Evolutionary conservation across 2,113 vertebrate species (phyloP).

Genomic region (Talpa occidentalis): DNA sequence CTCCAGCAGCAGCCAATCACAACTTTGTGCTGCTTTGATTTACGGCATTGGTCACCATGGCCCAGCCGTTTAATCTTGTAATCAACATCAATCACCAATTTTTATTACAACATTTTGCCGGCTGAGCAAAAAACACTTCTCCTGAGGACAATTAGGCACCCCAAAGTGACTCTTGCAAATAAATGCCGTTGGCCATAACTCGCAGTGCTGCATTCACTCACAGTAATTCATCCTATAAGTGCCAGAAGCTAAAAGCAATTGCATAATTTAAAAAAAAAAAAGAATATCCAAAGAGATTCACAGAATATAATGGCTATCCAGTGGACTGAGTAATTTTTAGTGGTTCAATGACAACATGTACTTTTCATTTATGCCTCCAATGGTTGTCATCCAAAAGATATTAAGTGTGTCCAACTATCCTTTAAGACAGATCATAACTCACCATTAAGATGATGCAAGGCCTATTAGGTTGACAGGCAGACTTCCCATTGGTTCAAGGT

Average conservation of each 20-base stretch:
- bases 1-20: slow-evolving; percentile 88
- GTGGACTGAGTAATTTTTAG: slow-evolving; percentile 56
- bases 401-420: slow-evolving; percentile 71
- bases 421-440: slow-evolving; percentile 67
- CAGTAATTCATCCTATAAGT: slow-evolving; percentile 69
- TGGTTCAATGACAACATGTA: slow-evolving; percentile 55
- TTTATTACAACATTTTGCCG: slow-evolving; percentile 87
- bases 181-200: slow-evolving; percentile 77
- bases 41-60: slow-evolving; percentile 79
- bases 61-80: slow-evolving; percentile 87
- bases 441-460: slow-evolving; percentile 61
- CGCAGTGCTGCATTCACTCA: slow-evolving; percentile 51
- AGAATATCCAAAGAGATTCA: slow-evolving; percentile 38
- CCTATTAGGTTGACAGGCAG: slow-evolving; percentile 46
- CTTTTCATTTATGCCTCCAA: slow-evolving; percentile 64
- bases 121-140: slow-evolving; percentile 83
- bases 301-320: slow-evolving; percentile 26
- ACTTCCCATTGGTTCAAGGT: slow-evolving; percentile 61
- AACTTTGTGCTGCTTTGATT: slow-evolving; percentile 82
- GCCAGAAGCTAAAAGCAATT: slow-evolving; percentile 59
- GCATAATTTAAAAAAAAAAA: slow-evolving; percentile 59
- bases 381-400: slow-evolving; percentile 68
- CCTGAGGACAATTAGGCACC: slow-evolving; percentile 81
- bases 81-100: slow-evolving; percentile 86
- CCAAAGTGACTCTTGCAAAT: slow-evolving; percentile 79